Evolutionary conservation across 2,888 invertebrate species (phyloP), one percentile per base, ranked within the genome.

Genomic region (Oxycera nigricornis): DNA sequence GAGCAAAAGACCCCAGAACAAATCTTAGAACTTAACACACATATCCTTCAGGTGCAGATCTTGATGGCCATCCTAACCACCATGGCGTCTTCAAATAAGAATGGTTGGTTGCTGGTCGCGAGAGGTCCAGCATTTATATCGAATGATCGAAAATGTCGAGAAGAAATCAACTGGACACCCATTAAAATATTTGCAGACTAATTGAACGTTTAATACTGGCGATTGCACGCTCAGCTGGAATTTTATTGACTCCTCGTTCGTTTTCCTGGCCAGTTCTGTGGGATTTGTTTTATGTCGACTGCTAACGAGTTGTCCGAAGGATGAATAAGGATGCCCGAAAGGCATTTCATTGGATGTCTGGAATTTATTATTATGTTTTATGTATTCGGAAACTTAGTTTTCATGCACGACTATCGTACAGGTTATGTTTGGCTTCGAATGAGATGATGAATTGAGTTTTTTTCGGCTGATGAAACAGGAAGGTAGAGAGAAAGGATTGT

Each of bases 131-230:
- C 46, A 46, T 46, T 17, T 46, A 46, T 17, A 46, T 46, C 46
- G n/a, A n/a, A 46, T 46, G 46, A 17, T 46, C 46, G 17, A 11
- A 46, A 46, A 46, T 46, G 46, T 46, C 46, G 3, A 46, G 14
- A 11, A 46, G 46, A 46, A 46, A 46, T 46, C 46, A 46, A 46
- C 46, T 46, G 46, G 68, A 28, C 55, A 41, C 72, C 39, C 41
- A 72, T 72, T 72, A 72, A 72, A 72, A 72, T 72, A 72, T 72
- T 72, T 72, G 72, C 72, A 35, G 72, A 72, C 72, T 72, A 72
- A 72, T 72, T 72, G 72, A 72, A 72, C 72, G 28, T 39, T 72
- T 72, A 72, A 72, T 72, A 24, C 39, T 41, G 72, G 52, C 22
- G 55, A 35, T 55, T 72, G 31, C 31, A 55, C 31, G 31, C 72